Conservation (phyloP, 2,888 invertebrate species). For the Nasonia oneida region DNA sequence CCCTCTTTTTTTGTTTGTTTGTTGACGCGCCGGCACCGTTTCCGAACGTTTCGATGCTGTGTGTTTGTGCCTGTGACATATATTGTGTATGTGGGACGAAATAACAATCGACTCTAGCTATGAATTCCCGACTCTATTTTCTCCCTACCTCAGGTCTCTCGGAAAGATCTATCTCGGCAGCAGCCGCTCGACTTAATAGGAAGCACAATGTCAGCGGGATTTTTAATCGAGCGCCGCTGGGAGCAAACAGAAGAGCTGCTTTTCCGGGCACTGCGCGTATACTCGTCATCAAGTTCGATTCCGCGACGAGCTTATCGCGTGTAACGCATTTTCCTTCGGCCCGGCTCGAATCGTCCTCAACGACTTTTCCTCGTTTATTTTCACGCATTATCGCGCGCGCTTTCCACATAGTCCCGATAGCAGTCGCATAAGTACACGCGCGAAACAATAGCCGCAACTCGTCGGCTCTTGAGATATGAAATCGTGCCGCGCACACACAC, state of each 20-base stretch:
- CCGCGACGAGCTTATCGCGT: background rate
- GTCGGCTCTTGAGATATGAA: conserved; percentile 70
- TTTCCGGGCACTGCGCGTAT: conserved; percentile 36
- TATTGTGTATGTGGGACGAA: background rate
- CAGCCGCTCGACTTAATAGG: conserved; percentile 43
- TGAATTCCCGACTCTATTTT: background rate
- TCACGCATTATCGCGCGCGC: background rate
- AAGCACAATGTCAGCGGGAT: conserved; percentile 51
- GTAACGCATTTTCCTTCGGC: background rate
- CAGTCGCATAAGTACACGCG: background rate
- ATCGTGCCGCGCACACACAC: conserved; percentile 63
- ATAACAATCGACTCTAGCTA: background rate
- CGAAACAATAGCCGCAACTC: conserved; percentile 32
- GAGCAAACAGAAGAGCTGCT: conserved; percentile 4
- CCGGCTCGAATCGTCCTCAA: background rate
- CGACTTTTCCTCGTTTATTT: background rate
- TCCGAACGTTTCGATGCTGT: background rate
- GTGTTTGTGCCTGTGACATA: no score
- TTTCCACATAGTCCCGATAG: background rate
- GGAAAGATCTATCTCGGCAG: background rate
- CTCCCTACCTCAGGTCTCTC: background rate
- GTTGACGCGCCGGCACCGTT: background rate
- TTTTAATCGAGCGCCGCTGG: background rate
- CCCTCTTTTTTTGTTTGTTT: background rate
- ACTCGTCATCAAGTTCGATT: conserved; percentile 23